These are phyloP conservation scores for Cladorhizidae sp. DNA, from an alignment of 37 sponge, comb jelly and placozoan genomes.

Conservation along the genomic window DNA sequence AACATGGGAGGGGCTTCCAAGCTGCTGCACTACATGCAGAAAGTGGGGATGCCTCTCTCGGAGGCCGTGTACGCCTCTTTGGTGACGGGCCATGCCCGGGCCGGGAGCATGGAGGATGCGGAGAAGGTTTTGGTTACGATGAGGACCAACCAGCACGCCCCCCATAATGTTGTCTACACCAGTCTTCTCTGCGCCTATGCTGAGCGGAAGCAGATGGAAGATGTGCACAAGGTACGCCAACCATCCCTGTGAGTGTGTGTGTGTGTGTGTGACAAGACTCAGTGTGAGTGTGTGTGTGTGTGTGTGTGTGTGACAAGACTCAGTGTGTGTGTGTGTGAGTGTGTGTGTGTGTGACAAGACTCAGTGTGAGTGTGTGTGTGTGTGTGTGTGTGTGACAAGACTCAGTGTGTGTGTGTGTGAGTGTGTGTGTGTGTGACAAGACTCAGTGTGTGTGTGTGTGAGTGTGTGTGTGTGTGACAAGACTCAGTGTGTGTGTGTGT, in stretches of 20 bases:
- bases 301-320: too few species aligned
- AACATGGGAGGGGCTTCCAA: constrained; percentile 33
- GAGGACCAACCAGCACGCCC: constrained; percentile 8
- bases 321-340: too few species aligned
- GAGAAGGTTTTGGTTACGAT: constrained; percentile 20
- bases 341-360: too few species aligned
- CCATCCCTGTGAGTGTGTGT: background rate
- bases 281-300: too few species aligned
- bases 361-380: too few species aligned
- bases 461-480: too few species aligned
- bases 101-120: constrained; percentile 24
- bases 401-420: too few species aligned
- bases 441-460: too few species aligned
- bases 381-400: too few species aligned
- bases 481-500: too few species aligned
- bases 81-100: constrained; percentile 40
- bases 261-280: background rate
- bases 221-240: constrained; percentile 10
- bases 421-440: too few species aligned
- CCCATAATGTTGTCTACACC: constrained; percentile 19
- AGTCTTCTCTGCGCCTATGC: constrained; percentile 49
- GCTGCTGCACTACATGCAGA: constrained; percentile 45
- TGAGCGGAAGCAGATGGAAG: constrained; percentile 31
- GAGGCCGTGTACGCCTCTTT: constrained; percentile 34
- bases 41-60: constrained; percentile 29